phyloP scores from a whole-genome alignment of 2,797 vertebrate genomes.

The Luscinia megarhynchos region DNA sequence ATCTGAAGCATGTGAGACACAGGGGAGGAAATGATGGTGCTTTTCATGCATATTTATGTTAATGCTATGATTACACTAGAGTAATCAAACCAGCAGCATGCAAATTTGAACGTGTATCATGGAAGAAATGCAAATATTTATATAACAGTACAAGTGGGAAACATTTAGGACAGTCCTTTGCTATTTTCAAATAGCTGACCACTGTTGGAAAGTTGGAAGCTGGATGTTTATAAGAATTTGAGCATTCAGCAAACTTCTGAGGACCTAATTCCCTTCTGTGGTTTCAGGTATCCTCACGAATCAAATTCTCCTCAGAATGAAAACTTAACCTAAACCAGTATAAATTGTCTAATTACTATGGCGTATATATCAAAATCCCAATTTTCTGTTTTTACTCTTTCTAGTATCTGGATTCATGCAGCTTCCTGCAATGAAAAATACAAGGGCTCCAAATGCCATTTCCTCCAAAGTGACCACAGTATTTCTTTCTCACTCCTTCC shows the following conservation, averaged over 20 bases:
- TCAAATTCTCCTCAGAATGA: background rate
- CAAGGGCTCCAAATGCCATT: background rate
- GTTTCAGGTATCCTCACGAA: background rate
- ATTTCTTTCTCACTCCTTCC: background rate
- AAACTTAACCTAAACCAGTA: background rate
- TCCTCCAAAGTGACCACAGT: background rate
- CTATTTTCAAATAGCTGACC: background rate
- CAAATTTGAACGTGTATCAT: background rate
- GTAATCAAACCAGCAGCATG: background rate
- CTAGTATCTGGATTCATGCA: background rate
- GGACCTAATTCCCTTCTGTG: background rate
- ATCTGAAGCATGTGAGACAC: background rate
- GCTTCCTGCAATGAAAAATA: background rate
- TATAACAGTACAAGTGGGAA: background rate
- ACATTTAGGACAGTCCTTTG: background rate
- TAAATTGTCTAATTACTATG: background rate
- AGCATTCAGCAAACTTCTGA: background rate
- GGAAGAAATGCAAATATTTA: slow-evolving; percentile 23
- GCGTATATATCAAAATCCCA: background rate
- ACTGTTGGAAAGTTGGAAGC: background rate
- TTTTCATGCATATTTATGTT: background rate
- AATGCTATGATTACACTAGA: background rate
- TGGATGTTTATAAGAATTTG: background rate
- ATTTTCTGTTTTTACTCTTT: background rate
- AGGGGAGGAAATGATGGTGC: background rate